Evolutionary conservation across 2,888 invertebrate species (phyloP).

Genomic region (Lissonota sp.): DNA sequence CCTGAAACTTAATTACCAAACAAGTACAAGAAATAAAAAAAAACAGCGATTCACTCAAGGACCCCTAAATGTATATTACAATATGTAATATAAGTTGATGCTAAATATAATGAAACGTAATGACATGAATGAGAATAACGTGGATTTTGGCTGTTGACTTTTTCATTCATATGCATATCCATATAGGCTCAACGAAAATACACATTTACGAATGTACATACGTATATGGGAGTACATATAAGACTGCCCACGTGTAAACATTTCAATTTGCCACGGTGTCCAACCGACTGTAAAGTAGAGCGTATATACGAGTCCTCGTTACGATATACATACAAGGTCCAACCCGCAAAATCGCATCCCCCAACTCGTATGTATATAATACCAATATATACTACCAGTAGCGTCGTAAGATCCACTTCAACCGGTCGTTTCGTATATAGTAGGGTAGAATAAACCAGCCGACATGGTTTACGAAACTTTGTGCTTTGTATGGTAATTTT

Average conservation of each 20-base stretch:
- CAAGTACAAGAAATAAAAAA: background rate
- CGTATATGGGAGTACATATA: slow-evolving; percentile 8
- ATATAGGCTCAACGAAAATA: background rate
- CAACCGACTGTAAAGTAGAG: slow-evolving; percentile 50
- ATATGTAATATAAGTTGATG: background rate
- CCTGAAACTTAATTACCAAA: too few relatives aligned
- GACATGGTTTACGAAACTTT: slow-evolving; percentile 61
- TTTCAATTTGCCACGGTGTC: slow-evolving; percentile 57
- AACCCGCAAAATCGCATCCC: slow-evolving; percentile 37
- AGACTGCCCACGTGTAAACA: slow-evolving; percentile 46
- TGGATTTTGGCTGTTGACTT: slow-evolving; percentile 2
- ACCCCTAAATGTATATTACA: background rate
- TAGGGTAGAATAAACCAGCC: slow-evolving; percentile 34
- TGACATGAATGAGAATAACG: slow-evolving; percentile 28
- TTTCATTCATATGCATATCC: background rate
- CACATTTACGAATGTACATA: background rate
- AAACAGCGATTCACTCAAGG: background rate
- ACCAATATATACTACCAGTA: too few relatives aligned
- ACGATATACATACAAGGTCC: slow-evolving; percentile 31
- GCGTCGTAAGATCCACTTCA: too few relatives aligned
- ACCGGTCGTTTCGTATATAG: too few relatives aligned
- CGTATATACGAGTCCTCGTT: background rate
- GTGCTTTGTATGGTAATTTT: slow-evolving; percentile 69
- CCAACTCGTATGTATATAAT: background rate
- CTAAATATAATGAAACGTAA: slow-evolving; percentile 43